phyloP scores from a whole-genome alignment of 2,888 invertebrate genomes.

The Cotesia congregata region DNA sequence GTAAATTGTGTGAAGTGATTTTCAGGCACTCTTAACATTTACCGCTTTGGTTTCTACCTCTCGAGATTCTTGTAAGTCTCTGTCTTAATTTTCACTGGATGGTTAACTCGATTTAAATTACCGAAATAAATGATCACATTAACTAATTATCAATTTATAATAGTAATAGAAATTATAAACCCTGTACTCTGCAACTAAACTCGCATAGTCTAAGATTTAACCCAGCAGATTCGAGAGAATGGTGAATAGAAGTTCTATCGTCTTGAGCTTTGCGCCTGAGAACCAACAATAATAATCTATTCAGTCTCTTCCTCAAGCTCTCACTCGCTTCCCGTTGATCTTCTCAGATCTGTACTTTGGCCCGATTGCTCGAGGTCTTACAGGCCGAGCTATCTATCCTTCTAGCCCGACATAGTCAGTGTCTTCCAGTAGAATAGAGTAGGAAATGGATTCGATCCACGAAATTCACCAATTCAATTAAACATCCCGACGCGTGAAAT shows the following conservation, averaged over 20 bases:
- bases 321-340: conserved; percentile 13
- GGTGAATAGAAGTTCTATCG: conserved; percentile 22
- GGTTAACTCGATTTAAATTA: no score
- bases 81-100: no score
- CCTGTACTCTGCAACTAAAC: no score
- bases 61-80: no score
- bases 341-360: not conserved
- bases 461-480: conserved; percentile 35
- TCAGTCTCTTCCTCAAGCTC: not conserved
- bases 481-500: conserved; percentile 32
- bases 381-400: not conserved
- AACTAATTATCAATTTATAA: not conserved
- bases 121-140: no score
- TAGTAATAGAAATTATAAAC: not conserved
- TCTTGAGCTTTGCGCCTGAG: not conserved
- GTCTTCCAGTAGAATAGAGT: not conserved
- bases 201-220: not conserved
- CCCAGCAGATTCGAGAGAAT: conserved; percentile 22
- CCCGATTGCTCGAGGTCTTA: not conserved
- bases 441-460: conserved; percentile 31
- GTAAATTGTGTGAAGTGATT: no score
- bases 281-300: not conserved
- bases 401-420: not conserved
- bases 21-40: no score
- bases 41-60: no score